Base-by-base conservation (phyloP, 2,888 invertebrate genomes). In the Apomyelois bistriatella region DNA sequence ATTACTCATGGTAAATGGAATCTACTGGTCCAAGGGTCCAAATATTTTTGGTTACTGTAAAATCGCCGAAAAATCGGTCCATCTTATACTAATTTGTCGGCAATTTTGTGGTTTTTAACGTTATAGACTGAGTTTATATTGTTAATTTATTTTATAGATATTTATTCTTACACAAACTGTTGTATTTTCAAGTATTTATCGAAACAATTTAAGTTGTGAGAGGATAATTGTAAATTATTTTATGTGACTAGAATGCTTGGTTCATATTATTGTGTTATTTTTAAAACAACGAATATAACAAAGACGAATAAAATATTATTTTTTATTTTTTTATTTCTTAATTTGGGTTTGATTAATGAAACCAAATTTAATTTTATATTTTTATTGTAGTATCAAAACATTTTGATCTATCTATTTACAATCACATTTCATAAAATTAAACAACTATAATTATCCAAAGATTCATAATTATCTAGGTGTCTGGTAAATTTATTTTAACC, bases 51-150 rank as follows among this genome's bases (percentile, higher is more conserved):
- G 53, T 49, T 62, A 71, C 74, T 78, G 82, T 74, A 84, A 85
- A 85, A 82, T 84, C 56, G 85, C 79, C 84, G 79, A 67, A 59
- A 74, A 79, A 80, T 77, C 65, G 32, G 32, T 32, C 15, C 42
- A 56, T 46, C 56, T 58, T 59, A 63, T 62, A 66, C 52, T 7
- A 57, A 78, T 83, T 82, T 78, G 15, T 74, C 79, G 85, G 80
- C 85, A 70, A 84, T 85, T 85, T 85, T 85, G 72, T 74, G 71
- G 71, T 64, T 59, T 54, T 55, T 66, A 59, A 60, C 65, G 64
- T 63, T 66, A 74, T 78, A 79, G 84, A 85, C 85, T 85, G 84
- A 85, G 74, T 79, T 76, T 76, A 72, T 72, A 74, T 78, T 80
- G 80, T 80, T 85, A 82, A 80, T 76, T 76, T 77, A 54, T 76